Conservation (phyloP, 1,140 invertebrate species). For the Megalopta genalis region DNA sequence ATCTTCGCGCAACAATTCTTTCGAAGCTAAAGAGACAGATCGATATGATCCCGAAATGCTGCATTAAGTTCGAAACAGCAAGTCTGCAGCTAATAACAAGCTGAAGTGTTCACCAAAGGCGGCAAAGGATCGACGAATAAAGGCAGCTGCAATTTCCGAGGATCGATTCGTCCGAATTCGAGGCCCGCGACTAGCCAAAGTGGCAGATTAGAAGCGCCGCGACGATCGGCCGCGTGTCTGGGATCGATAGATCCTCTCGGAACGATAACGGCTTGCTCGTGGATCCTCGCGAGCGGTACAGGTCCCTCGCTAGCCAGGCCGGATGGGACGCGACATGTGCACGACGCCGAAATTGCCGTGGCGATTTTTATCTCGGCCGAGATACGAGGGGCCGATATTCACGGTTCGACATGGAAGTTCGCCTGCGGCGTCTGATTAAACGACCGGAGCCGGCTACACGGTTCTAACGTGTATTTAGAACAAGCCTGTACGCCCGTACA, state of each 20-base stretch:
- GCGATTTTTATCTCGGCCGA: constrained; percentile 74
- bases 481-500: constrained; percentile 19
- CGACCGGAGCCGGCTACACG: constrained; percentile 59
- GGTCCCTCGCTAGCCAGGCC: constrained; percentile 37
- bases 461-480: constrained; percentile 65
- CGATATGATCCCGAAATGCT: no score
- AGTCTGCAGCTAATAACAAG: no score
- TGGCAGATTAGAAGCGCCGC: constrained; percentile 30
- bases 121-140: not conserved
- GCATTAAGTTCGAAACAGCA: no score
- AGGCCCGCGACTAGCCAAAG: not conserved
- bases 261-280: constrained; percentile 47
- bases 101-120: not conserved
- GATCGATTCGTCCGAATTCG: not conserved
- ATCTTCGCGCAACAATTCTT: no score
- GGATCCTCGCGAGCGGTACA: constrained; percentile 47
- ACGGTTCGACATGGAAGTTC: constrained; percentile 73
- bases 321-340: constrained; percentile 76
- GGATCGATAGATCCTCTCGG: constrained; percentile 34
- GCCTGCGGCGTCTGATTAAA: constrained; percentile 71
- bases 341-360: constrained; percentile 76
- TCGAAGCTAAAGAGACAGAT: no score
- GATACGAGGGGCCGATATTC: constrained; percentile 76
- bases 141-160: not conserved
- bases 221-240: constrained; percentile 2